Conservation (phyloP, 2,888 invertebrate species). For the Drosophila leonis region DNA sequence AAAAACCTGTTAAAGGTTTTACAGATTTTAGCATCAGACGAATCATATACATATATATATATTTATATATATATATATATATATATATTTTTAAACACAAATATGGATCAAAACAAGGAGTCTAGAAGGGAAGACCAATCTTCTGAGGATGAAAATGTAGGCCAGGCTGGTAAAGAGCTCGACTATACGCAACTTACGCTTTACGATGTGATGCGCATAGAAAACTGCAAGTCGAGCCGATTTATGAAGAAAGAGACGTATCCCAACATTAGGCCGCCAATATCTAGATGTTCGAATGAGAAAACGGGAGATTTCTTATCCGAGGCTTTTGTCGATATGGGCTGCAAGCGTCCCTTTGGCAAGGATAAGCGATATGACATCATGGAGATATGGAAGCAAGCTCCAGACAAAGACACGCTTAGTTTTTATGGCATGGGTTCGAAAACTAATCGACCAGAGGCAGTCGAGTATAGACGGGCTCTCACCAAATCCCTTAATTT, state of each 20-base stretch:
- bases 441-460: constrained; percentile 9
- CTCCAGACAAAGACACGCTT: constrained; percentile 55
- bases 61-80: not conserved
- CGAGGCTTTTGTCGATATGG: constrained; percentile 44
- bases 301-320: constrained; percentile 39
- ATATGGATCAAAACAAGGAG: not conserved
- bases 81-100: not conserved
- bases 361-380: constrained; percentile 20
- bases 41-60: not conserved
- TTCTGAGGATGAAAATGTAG: not conserved
- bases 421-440: constrained; percentile 48
- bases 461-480: constrained; percentile 31
- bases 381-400: constrained; percentile 49
- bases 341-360: constrained; percentile 36
- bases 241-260: constrained; percentile 38
- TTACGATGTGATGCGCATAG: constrained; percentile 51
- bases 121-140: no score
- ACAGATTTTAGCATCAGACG: constrained; percentile 7
- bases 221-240: constrained; percentile 54
- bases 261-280: constrained; percentile 54
- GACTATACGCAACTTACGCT: constrained; percentile 22
- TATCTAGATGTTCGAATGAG: constrained; percentile 44
- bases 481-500: constrained; percentile 42
- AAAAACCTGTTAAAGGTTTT: constrained; percentile 18
- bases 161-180: not conserved